Evolutionary conservation across 53 echinoderm and acorn worm genomes (phyloP).

Genomic region (Crossaster papposus): DNA sequence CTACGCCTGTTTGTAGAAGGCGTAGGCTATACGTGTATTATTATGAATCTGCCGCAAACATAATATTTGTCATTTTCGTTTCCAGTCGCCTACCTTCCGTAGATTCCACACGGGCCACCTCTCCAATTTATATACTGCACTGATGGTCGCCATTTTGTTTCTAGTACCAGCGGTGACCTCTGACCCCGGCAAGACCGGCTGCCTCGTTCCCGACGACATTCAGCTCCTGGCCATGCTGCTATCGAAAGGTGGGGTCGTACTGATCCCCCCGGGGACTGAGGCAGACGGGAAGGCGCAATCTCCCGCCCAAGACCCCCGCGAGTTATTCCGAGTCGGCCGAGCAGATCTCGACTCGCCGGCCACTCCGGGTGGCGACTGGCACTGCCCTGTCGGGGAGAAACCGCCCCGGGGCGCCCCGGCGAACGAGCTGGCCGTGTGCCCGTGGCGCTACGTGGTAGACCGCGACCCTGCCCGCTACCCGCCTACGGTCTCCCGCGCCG

Average conservation of each 20-base stretch:
- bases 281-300: neutral
- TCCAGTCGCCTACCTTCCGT: neutral
- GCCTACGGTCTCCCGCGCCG: neutral
- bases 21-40: too few species aligned
- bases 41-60: too few species aligned
- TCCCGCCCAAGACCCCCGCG: neutral
- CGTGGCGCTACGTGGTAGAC: conserved; percentile 11
- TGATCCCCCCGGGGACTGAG: neutral
- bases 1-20: too few species aligned
- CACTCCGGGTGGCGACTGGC: conserved; percentile 3
- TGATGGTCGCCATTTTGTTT: conserved; percentile 18
- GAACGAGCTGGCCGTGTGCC: neutral
- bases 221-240: neutral
- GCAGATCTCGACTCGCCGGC: neutral
- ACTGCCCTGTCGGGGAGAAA: conserved; percentile 34
- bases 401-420: neutral
- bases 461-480: conserved; percentile 26
- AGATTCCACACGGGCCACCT: neutral
- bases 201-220: conserved; percentile 18
- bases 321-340: neutral
- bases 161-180: neutral
- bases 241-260: conserved; percentile 20
- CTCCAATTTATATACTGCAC: neutral
- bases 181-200: neutral
- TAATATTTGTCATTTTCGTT: neutral